Evolutionary conservation across 92 coral and sea anemone genomes (phyloP), one percentile per base, ranked within the genome.

Genomic region (Epizoanthus illoricatus): DNA sequence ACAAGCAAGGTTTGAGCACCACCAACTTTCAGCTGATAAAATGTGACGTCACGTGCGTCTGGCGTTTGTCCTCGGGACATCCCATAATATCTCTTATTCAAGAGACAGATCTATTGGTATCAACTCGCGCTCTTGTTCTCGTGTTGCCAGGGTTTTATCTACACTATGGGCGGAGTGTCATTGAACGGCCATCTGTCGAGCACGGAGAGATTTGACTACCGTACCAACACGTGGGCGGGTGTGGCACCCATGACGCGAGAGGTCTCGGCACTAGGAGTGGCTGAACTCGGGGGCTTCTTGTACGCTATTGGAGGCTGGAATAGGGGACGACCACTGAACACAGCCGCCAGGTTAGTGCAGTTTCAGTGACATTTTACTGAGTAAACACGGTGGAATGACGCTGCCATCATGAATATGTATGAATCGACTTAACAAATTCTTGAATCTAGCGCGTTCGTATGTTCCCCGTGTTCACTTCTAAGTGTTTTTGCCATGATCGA

Each of bases 261-360:
- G 58, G 91, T 91, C 69, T 93, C 97, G 74, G 99, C 97, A 13
- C 95, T 96, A 75, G 99, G 98, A 55, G 99, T 96, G 42, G 98
- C 97, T 11, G 98, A 88, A 64, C 85, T 94, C 23, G 87, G 92
- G 80, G 98, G 96, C 3, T 80, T 86, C 58, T 81, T 96, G 82
- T 96, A 96, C 68, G 91, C 97, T 36, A 97, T 94, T 65, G 99
- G 99, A 3, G 99, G 99, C n/a, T 93, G 97, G 97, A 92, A 93
- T 60, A 76, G 97, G 49, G 97, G 97, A 21, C 80, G 90, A 73
- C 97, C 97, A 64, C 91, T 90, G 62, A 89, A 89, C 78, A 80
- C 81, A 7, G 94, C 92, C 7, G 74, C 93, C 13, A 93, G 94
- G 97, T 93, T 73, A 52, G 84, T 11, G 18, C 8, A 18, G 8